Conservation (phyloP, 2,888 invertebrate species). For the Sisyra terminalis region DNA sequence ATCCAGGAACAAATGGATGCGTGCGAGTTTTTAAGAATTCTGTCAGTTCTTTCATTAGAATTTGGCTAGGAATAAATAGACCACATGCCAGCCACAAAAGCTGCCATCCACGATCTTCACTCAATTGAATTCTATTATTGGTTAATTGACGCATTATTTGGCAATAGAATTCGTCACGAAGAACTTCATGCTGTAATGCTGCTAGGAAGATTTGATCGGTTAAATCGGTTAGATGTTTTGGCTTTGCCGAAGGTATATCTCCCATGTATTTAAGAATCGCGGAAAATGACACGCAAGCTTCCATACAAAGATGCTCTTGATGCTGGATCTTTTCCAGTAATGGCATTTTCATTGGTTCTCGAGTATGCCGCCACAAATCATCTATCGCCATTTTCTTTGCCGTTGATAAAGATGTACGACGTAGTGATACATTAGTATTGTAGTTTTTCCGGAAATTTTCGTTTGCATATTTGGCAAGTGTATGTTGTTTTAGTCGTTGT, state of each 20-base stretch:
- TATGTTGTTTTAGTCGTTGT: constrained; percentile 57
- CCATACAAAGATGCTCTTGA: constrained; percentile 52
- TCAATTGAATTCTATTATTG: constrained; percentile 63
- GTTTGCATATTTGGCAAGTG: constrained; percentile 65
- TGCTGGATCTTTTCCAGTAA: constrained; percentile 56
- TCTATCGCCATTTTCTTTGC: constrained; percentile 47
- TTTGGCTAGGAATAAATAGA: constrained; percentile 62
- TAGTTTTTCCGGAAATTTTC: constrained; percentile 52
- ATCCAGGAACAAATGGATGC: constrained; percentile 64
- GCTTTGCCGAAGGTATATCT: constrained; percentile 69
- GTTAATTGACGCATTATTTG: constrained; percentile 91
- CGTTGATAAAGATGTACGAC: constrained; percentile 44
- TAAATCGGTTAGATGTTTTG: constrained; percentile 56
- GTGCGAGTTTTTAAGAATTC: constrained; percentile 58
- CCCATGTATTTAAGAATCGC: constrained; percentile 80
- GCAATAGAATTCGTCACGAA: constrained; percentile 84
- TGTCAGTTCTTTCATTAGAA: constrained; percentile 56
- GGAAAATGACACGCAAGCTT: constrained; percentile 56
- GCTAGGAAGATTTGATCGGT: constrained; percentile 74
- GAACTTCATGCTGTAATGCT: constrained; percentile 52
- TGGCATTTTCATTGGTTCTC: constrained; percentile 71
- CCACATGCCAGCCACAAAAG: constrained; percentile 83
- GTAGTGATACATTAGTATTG: constrained; percentile 28
- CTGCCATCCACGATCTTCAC: constrained; percentile 91
- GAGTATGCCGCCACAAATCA: constrained; percentile 67